Base-by-base conservation (phyloP, 1,140 invertebrate genomes). In the Notospermus geniculatus region DNA sequence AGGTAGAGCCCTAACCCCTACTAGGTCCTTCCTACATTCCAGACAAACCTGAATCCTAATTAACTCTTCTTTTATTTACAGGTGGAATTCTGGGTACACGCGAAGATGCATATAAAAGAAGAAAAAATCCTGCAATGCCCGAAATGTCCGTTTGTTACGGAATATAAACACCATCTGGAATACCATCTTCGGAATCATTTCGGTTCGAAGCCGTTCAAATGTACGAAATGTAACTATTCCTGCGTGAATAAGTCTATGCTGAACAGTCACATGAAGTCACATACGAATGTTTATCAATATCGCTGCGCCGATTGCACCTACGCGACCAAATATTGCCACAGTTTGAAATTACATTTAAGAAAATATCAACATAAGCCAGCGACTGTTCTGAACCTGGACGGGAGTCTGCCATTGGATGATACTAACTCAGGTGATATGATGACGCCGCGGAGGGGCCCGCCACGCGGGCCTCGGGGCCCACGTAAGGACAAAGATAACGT, bases 161-260 rank as follows among this genome's bases (percentile, higher is more conserved):
- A 99, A 75, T 96, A 95, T 82, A 99, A 99, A 71, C 97, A 99
- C 77, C 97, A 99, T 71, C 80, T 99, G 15, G 95, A 98, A 72
- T 99, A 99, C 74, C 97, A 81, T 78, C 84, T 97, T 69, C 84
- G 93, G 7, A 98, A 98, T 77, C 97, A 99, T 78, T 87, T 90
- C 68, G 93, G 94, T 9, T 91, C 90, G 0, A 99, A 99, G 73
- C 97, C 97, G 0, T 99, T 94, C 83, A 93, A 95, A 74, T 99
- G 97, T 79, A 68, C 86, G 54, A 90, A 95, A 61, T 82, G 81
- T 62, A 81, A 81, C 67, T 83, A 82, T 66, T 71, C 76, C 7
- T 99, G 97, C 75, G 96, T 99, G 2, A 99, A 98, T 82, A 98
- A 99, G 76, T 98, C 95, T 0, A 99, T 99, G 97, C 84, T 99